These are phyloP conservation scores for Lagorchestes hirsutus DNA, from an alignment of 2,797 vertebrate genomes.

Conservation along the genomic window DNA sequence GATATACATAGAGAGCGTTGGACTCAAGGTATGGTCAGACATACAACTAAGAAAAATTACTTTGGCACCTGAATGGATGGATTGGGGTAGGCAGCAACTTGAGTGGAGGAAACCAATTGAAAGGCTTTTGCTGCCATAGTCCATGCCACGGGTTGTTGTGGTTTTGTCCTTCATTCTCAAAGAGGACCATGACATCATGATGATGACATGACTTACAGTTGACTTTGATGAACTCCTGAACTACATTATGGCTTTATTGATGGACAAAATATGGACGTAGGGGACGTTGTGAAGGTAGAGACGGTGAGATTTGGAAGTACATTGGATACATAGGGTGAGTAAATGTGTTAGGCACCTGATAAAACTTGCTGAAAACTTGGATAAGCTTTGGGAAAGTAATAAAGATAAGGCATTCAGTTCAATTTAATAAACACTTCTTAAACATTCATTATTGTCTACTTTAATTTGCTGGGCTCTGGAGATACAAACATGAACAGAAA, in stretches of 20 bases:
- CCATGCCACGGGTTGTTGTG: neutral
- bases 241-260: neutral
- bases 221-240: neutral
- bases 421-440: neutral
- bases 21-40: neutral
- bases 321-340: neutral
- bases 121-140: neutral
- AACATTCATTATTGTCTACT: neutral
- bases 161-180: too few relatives aligned
- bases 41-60: neutral
- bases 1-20: neutral
- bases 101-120: neutral
- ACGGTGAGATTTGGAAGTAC: neutral
- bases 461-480: neutral
- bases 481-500: neutral
- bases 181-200: too few relatives aligned
- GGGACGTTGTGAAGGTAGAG: neutral
- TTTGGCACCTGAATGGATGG: neutral
- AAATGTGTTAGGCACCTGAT: neutral
- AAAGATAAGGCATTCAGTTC: neutral
- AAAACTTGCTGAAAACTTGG: neutral
- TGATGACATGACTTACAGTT: too few relatives aligned
- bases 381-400: neutral
- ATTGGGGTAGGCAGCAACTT: neutral
- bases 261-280: neutral